Base-by-base conservation (phyloP, 2,888 invertebrate genomes). In the Argyresthia albistria region DNA sequence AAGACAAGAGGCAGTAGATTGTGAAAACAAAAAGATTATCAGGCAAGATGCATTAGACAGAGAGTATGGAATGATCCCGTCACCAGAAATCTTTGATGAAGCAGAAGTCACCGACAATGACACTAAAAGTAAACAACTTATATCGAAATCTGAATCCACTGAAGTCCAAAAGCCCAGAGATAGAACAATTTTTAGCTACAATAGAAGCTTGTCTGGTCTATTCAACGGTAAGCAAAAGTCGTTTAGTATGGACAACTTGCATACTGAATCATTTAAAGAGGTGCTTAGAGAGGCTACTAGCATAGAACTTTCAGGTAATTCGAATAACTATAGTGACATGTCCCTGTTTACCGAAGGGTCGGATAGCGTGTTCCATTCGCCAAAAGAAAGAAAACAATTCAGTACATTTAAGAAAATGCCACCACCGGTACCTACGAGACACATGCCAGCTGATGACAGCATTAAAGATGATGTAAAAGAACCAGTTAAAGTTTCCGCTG, bases 141-240 rank as follows among this genome's bases (percentile, higher is more conserved):
- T 64, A 50, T 59, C 64, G 4, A 70, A 73, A 61, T 76, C 81
- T 15, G 74, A 73, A 57, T 74, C 75, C 35, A 58, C 54, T 57
- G 60, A 63, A 49, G 11, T 57, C 12, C 57, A 59, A 35, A 66
- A 60, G 57, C 59, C 61, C 12, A 69, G 63, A 64, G 64, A 67
- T 42, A 69, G 64, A 58, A 73, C 68, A n/a, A 69, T 73, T 54
- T 79, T 77, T 52, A 71, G 67, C 51, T 25, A 25, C 25, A 72
- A 35, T 8, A 50, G 65, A 63, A 75, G 69, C 60, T 61, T 74
- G 14, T 73, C 73, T 48, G 73, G 71, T 35, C 65, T 76, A 51
- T 82, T 69, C 54, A 79, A 82, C 48, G 83, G 84, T n/a, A 87
- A 80, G 70, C 76, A 76, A 36, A 88, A 88, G 58, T 72, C 84